These are phyloP conservation scores for Acanthococcus lagerstroemiae DNA, from an alignment of 2,888 invertebrate species.

Conservation along the genomic window DNA sequence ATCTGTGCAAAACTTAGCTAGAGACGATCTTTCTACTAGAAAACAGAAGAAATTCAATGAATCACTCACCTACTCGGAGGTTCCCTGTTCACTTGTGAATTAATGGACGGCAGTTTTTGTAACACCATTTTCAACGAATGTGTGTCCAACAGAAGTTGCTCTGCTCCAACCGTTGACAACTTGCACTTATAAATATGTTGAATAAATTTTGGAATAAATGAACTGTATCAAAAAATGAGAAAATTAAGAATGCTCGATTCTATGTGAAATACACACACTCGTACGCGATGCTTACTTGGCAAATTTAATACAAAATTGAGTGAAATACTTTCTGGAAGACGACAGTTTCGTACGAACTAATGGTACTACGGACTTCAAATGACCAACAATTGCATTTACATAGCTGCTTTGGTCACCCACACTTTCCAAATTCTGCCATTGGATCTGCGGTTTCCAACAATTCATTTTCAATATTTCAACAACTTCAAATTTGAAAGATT, in stretches of 20 bases:
- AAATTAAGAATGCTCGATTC: slow-evolving; percentile 9
- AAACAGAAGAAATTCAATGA: neutral
- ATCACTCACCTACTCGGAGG: slow-evolving; percentile 68
- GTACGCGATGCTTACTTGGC: slow-evolving; percentile 60
- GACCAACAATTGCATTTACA: slow-evolving; percentile 77
- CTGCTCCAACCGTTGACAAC: slow-evolving; percentile 81
- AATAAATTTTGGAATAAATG: slow-evolving; percentile 90
- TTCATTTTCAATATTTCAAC: too few relatives aligned
- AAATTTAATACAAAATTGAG: slow-evolving; percentile 93
- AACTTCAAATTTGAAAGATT: slow-evolving; percentile 2
- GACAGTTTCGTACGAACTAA: slow-evolving; percentile 79
- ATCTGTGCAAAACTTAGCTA: too few relatives aligned
- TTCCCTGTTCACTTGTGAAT: slow-evolving; percentile 75
- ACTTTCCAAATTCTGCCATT: slow-evolving; percentile 84
- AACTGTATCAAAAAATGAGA: slow-evolving; percentile 45
- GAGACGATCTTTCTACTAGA: neutral
- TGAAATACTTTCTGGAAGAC: slow-evolving; percentile 92
- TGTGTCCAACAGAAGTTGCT: slow-evolving; percentile 85
- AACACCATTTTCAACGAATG: slow-evolving; percentile 89
- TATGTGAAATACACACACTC: too few relatives aligned
- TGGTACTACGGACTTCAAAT: slow-evolving; percentile 78
- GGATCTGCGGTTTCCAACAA: slow-evolving; percentile 49
- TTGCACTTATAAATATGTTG: slow-evolving; percentile 84
- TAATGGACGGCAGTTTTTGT: slow-evolving; percentile 86
- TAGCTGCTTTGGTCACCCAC: slow-evolving; percentile 97